Base-by-base conservation (phyloP, 2,113 vertebrate genomes). In the Callionymus lyra region DNA sequence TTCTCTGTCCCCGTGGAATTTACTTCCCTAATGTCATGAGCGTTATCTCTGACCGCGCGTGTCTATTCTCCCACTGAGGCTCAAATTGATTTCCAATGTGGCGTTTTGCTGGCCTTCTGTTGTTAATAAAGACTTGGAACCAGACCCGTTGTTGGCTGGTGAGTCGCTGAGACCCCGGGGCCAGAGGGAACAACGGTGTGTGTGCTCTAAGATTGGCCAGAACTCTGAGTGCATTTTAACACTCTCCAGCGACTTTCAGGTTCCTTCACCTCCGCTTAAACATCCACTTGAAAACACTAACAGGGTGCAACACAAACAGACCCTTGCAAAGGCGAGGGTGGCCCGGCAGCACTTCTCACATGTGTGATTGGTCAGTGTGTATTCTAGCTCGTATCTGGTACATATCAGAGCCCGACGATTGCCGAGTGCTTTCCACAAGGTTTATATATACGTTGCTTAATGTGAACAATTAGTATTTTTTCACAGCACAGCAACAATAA, bases 101-200 rank as follows among this genome's bases (percentile, higher is more conserved):
- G 50, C 50, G 44, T 72, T n/a, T 68, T 65, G 53, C 54, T 64
- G 59, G 61, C 47, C 64, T 67, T 79, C 81, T 84, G 76, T 77
- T 81, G 69, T 76, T 72, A 82, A 85, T 85, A 81, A 86, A 81
- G 71, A 63, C 12, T 56, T 82, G 75, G 71, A 76, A 1, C 50
- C 63, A 43, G 52, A 56, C 55, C 37, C 51, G 35, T 33, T 44
- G 46, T 70, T 73, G 73, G 59, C 66, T 75, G 50, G 64, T 27
- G 70, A 64, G 45, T 53, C 50, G 52, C 43, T 42, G 42, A 74
- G 59, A 44, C 63, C 76, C 44, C 21, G 1, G 63, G 68, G 61
- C 63, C 64, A 40, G 2, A 18, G 51, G 59, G 58, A 72, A 53
- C 56, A 56, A 39, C 44, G 41, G 44, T 12, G 10, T 65, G 62